Base-by-base conservation (phyloP, 2,113 vertebrate genomes). In the Andinoacara biseriatus region DNA sequence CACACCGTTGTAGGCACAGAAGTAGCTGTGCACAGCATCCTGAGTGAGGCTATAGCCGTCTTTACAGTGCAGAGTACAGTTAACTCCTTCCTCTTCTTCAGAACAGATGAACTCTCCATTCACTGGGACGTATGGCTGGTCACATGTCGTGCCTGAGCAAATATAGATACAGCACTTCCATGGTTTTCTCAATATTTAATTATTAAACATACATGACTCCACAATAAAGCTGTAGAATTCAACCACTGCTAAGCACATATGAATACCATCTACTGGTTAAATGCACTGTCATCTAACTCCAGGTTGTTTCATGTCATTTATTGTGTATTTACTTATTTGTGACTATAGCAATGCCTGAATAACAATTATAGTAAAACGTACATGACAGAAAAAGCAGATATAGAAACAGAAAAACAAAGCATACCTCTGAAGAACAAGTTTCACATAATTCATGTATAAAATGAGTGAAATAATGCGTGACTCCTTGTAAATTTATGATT, bases 11-110 rank as follows among this genome's bases (percentile, higher is more conserved):
- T 96, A 96, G 29, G 97, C 92, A 83, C 98, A 99, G 60, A 96
- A 96, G 88, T 98, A 98, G 69, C 95, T 97, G 89, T 97, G 96
- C 80, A 93, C 95, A 2, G 97, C 95, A 14, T 97, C 95, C 90
- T 97, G 97, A 83, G 97, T 96, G 88, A 99, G 95, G 89, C 97
- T 98, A 86, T 97, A 99, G 56, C 98, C 98, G 0, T 97, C 96
- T 77, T 95, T 95, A 87, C 98, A 99, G 29, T 84, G 92, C 82
- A 99, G 93, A 0, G 96, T 97, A 49, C 98, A 99, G 76, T 98
- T 99, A 22, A 99, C 94, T 4, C 97, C 97, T 2, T 31, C 62
- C 35, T 95, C 95, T 26, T 96, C 95, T 60, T 97, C 95, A 20
- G 82, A 85, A 83, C 98, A 99, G 18, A 94, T 35, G 84, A 99